Evolutionary conservation across 2,113 vertebrate genomes (phyloP), one percentile per base, ranked within the genome.

Genomic region (Oryzias curvinotus): DNA sequence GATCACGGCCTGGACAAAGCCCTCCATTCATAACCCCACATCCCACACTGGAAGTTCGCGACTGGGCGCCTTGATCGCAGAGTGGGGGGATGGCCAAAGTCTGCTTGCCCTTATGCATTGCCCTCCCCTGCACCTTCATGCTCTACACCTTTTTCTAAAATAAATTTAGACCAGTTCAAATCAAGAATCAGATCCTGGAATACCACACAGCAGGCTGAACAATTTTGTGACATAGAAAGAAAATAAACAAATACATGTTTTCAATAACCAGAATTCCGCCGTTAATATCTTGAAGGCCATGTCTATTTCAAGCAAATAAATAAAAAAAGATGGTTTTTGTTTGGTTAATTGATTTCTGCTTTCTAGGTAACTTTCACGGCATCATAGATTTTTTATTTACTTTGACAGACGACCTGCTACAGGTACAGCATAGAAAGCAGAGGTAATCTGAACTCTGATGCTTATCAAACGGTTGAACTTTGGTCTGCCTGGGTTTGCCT

Each of bases 1-100:
- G 91, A 92, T 86, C 85, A 86, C 8, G 45, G 80, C 46, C 44
- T 4, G 78, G 81, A 92, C 90, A 92, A 91, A 92, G 90, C 89
- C 80, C 71, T 55, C 83, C 75, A 92, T 92, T 92, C 88, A 92
- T 78, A 62, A 62, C 65, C 80, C 65, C 68, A 60, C 83, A 48
- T 80, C 88, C 86, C 77, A 91, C 87, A 82, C 82, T 80, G 79
- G 81, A 87, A 69, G 83, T 73, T 52, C 52, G 68, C 75, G 26
- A 77, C 84, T 71, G 79, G 63, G 65, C 82, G 77, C 81, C 87
- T 88, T 80, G 75, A 87, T 85, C 73, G 55, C 62, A 75, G 62
- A 77, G 70, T 57, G 41, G 65, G 49, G 48, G 57, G 66, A 54
- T 51, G 64, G 66, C 58, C 49, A 46, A 63, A 75, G 74, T 81